These are phyloP conservation scores for Ianthella basta DNA, from an alignment of 37 sponge, comb jelly and placozoan genomes.

Conservation along the genomic window DNA sequence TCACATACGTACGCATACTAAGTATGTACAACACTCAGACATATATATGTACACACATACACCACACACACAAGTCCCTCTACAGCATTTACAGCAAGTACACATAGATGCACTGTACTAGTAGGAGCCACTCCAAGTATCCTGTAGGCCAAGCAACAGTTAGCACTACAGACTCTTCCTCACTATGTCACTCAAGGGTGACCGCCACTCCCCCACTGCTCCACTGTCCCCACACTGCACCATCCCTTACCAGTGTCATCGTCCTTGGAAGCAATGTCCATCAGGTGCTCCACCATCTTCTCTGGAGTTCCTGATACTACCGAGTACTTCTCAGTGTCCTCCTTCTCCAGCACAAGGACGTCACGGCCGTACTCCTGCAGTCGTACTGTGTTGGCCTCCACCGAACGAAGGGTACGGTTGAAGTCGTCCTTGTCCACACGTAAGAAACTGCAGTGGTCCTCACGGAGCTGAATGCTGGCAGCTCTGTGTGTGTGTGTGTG, in stretches of 20 bases:
- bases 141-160: no score
- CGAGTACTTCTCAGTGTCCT: constrained; percentile 34
- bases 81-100: neutral
- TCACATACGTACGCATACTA: constrained; percentile 2
- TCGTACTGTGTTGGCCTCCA: constrained; percentile 78
- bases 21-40: neutral
- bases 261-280: constrained; percentile 47
- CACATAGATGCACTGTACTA: no score
- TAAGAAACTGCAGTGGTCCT: constrained; percentile 74
- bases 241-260: constrained; percentile 40
- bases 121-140: no score
- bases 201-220: neutral
- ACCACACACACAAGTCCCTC: neutral
- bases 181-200: neutral
- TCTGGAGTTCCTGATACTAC: constrained; percentile 81
- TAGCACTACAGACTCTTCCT: no score
- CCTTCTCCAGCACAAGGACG: constrained; percentile 81
- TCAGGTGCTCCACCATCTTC: constrained; percentile 83
- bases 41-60: neutral
- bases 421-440: constrained; percentile 80
- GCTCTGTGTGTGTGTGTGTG: constrained; percentile 23
- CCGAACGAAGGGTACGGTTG: constrained; percentile 70
- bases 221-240: neutral
- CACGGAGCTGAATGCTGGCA: constrained; percentile 57
- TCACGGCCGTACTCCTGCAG: constrained; percentile 75